Conservation (phyloP, 2,113 vertebrate species). For the Elaphurus davidianus region DNA sequence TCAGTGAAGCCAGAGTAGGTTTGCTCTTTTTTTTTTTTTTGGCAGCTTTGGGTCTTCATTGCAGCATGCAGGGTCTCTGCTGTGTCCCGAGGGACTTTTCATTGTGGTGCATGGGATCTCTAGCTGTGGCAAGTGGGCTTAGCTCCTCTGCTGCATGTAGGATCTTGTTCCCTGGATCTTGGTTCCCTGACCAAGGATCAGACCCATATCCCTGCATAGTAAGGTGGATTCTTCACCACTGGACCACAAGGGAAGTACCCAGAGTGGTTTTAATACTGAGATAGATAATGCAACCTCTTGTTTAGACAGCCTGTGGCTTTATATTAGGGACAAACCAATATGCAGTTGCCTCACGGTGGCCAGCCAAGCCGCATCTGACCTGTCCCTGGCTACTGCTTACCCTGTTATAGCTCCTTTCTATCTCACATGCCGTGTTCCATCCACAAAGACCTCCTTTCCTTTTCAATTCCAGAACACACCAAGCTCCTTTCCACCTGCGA, state of each 20-base stretch:
- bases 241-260: too few species aligned
- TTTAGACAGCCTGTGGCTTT: not conserved
- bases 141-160: not conserved
- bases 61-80: not conserved
- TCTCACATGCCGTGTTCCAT: not conserved
- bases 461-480: not conserved
- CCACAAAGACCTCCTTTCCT: not conserved
- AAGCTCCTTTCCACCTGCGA: not conserved
- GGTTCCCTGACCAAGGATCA: not conserved
- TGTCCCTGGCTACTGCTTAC: not conserved
- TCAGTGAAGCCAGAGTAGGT: not conserved
- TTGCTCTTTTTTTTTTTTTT: not conserved
- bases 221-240: not conserved
- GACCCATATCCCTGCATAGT: not conserved
- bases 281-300: not conserved
- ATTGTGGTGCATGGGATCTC: not conserved
- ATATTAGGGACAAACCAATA: too few species aligned
- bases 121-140: not conserved
- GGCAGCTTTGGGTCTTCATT: not conserved
- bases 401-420: not conserved
- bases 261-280: not conserved
- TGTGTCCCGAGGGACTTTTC: not conserved
- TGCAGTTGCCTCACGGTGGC: fast-evolving
- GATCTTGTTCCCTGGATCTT: not conserved
- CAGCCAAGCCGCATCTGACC: fast-evolving